Evolutionary conservation across 2,888 invertebrate genomes (phyloP).

Genomic region (Dascillus cervinus): DNA sequence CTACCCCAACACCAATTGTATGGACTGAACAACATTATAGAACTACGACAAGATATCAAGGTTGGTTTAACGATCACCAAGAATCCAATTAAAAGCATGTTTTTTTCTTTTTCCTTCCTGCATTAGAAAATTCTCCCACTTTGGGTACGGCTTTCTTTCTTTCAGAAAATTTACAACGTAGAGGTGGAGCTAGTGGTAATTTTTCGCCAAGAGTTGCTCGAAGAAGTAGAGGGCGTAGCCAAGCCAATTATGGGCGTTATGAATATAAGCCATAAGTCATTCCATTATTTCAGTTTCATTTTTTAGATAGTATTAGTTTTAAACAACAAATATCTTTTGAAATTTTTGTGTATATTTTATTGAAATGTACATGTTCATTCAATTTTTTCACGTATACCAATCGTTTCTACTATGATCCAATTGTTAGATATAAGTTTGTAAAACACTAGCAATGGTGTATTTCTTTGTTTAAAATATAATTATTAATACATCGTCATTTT

Average conservation of each 20-base stretch:
- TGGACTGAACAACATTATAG: slow-evolving; percentile 44
- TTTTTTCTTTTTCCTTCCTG: too few relatives aligned
- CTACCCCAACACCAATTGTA: slow-evolving; percentile 55
- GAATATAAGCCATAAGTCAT: slow-evolving; percentile 8
- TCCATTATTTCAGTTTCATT: slow-evolving; percentile 4
- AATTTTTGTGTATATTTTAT: too few relatives aligned
- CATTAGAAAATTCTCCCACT: neutral
- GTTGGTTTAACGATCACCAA: neutral
- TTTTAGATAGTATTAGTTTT: too few relatives aligned
- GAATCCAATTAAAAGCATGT: too few relatives aligned
- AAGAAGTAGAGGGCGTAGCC: slow-evolving; percentile 29
- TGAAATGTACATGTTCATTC: too few relatives aligned
- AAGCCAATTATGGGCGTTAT: slow-evolving; percentile 28
- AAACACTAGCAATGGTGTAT: too few relatives aligned
- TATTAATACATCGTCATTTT: too few relatives aligned
- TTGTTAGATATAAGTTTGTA: too few relatives aligned
- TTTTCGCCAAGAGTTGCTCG: slow-evolving; percentile 29
- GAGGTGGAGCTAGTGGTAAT: slow-evolving; percentile 19
- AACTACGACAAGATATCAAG: neutral
- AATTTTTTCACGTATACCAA: neutral
- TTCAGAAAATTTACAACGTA: neutral
- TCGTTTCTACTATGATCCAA: too few relatives aligned
- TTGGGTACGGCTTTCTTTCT: neutral
- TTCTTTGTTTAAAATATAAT: too few relatives aligned
- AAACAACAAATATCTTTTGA: too few relatives aligned